Conservation (phyloP, 2,113 vertebrate genomes). For the Brachyhypopomus occidentalis region DNA sequence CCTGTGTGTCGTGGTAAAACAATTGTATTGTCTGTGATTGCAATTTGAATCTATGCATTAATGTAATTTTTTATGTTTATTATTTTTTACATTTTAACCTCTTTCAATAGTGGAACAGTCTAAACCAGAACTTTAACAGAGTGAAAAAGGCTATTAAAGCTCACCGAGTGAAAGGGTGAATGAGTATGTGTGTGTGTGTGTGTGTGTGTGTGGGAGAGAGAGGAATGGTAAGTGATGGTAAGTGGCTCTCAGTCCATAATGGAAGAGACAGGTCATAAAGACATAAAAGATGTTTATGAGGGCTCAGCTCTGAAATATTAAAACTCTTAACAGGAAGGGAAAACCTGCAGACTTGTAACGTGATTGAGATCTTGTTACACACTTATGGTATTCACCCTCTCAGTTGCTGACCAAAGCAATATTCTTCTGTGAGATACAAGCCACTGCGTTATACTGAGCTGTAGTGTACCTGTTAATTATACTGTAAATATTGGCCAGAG, state of each 20-base stretch:
- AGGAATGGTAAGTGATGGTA: slow-evolving; percentile 43
- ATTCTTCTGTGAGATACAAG: background rate
- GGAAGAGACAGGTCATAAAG: slow-evolving; percentile 55
- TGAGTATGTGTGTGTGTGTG: background rate
- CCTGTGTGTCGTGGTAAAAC: no score
- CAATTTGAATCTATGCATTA: no score
- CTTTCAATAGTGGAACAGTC: background rate
- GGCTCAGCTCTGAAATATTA: slow-evolving; percentile 56
- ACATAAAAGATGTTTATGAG: slow-evolving; percentile 52
- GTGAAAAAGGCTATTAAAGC: background rate
- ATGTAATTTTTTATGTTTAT: no score
- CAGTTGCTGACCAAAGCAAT: background rate
- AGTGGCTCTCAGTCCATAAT: slow-evolving; percentile 54
- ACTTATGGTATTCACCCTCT: slow-evolving; percentile 8
- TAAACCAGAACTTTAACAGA: background rate
- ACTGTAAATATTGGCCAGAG: no score
- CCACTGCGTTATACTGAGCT: background rate
- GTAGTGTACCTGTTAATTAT: background rate
- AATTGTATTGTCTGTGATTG: no score
- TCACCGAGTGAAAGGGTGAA: background rate
- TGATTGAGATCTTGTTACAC: slow-evolving; percentile 27
- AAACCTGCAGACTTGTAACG: slow-evolving; percentile 11
- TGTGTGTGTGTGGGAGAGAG: slow-evolving; percentile 11
- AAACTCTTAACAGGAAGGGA: slow-evolving; percentile 44
- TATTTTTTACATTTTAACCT: background rate